Evolutionary conservation across 2,888 invertebrate species (phyloP).

Genomic region (Eretmocerus hayati): DNA sequence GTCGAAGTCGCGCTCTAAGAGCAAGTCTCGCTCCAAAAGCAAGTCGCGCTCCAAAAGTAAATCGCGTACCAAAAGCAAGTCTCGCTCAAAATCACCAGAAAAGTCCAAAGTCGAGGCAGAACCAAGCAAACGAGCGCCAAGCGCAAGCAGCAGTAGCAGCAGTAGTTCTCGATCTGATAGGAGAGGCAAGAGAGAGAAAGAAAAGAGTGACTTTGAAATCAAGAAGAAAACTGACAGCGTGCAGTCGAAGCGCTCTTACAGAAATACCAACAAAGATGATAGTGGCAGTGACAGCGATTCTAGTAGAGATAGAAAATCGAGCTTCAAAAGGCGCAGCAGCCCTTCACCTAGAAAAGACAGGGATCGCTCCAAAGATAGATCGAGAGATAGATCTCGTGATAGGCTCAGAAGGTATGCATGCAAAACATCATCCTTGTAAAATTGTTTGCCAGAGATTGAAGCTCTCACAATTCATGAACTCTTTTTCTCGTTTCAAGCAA

Average conservation of each 20-base stretch:
- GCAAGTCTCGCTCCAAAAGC: conserved; percentile 39
- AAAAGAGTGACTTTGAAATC: conserved; percentile 61
- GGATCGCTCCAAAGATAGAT: conserved; percentile 42
- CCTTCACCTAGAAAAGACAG: conserved; percentile 43
- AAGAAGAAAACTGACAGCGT: conserved; percentile 72
- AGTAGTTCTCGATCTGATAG: conserved; percentile 36
- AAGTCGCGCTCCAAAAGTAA: conserved; percentile 42
- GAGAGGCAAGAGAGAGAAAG: conserved; percentile 39
- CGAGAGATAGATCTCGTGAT: conserved; percentile 44
- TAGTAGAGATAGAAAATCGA: conserved; percentile 53
- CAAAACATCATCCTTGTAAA: too few species aligned
- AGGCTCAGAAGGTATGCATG: conserved; percentile 34
- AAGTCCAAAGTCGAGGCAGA: conserved; percentile 36
- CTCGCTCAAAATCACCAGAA: conserved; percentile 37
- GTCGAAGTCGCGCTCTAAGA: conserved; percentile 37
- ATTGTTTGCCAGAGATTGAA: too few species aligned
- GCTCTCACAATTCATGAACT: not conserved
- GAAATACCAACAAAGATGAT: conserved; percentile 74
- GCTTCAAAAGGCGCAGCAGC: conserved; percentile 37
- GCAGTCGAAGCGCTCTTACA: conserved; percentile 83
- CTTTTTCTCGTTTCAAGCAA: conserved; percentile 5
- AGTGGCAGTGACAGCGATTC: conserved; percentile 56
- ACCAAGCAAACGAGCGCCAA: conserved; percentile 29
- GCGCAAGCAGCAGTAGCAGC: conserved; percentile 32
- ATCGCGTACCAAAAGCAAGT: conserved; percentile 38